Evolutionary conservation across 2,113 vertebrate genomes (phyloP), one percentile per base, ranked within the genome.

Genomic region (Alosa alosa): DNA sequence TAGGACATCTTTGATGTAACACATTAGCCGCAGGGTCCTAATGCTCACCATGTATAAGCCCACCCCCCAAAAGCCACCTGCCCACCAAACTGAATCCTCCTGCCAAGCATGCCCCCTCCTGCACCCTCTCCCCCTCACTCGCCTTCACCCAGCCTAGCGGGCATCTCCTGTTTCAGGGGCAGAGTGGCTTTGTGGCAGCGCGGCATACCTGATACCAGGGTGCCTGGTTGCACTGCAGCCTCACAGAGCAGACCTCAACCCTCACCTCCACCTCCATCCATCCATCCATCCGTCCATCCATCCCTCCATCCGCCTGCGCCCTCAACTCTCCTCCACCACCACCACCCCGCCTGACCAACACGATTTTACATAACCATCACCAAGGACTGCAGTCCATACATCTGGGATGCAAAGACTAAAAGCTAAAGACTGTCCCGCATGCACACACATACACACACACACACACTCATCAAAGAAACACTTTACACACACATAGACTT

Each of bases 131-230:
- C 64, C 25, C n/a, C 25, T 36, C n/a, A 2, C 64, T 13, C 60
- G 4, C 25, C 31, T 78, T 78, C 31, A 15, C 72, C 72, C 25
- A 39, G 25, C 31, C 72, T 10, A 39, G 72, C 36, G 39, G 72
- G 72, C 72, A 78, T 78, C 72, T 78, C 72, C 72, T 6, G 72
- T 78, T 78, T 78, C 72, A 78, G 72, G 72, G 72, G 72, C 25
- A 36, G 10, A 39, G 72, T 78, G 31, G 72, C 72, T 78, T 78
- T 78, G 72, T 78, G 72, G 72, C 72, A 78, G 31, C 3, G 11
- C 13, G 11, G 72, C 72, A 78, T 78, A 78, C 72, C 72, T 78
- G 72, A 78, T 39, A 78, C 72, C 72, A 78, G 36, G 72, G 72
- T 78, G 72, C 72, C 36, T 15, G 72, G 72, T 78, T 78, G 72